A percentile compares a stretch with the other conserved stretches of the same genome.
phyloP scores from a whole-genome alignment of 2,888 invertebrate genomes.

The Aleiodes alternator region DNA sequence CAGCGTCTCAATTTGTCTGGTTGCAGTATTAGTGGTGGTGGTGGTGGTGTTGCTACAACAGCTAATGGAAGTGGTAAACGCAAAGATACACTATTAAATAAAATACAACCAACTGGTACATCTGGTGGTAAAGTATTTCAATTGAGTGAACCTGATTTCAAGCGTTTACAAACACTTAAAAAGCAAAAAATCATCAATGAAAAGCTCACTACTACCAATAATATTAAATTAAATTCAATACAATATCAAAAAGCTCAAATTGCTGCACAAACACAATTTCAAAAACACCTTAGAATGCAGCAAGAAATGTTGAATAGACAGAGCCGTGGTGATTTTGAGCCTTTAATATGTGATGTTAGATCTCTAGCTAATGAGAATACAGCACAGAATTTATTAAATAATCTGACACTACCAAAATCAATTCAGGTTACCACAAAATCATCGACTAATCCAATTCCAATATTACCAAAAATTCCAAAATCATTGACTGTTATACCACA shows the following conservation, averaged over 20 bases:
- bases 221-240: constrained; percentile 46
- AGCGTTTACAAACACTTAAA: constrained; percentile 79
- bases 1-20: constrained; percentile 66
- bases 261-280: constrained; percentile 68
- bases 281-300: constrained; percentile 71
- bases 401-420: constrained; percentile 72
- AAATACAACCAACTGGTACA: constrained; percentile 78
- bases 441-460: constrained; percentile 72
- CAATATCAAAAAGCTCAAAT: constrained; percentile 65
- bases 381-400: constrained; percentile 70
- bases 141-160: constrained; percentile 87
- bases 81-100: constrained; percentile 78
- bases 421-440: constrained; percentile 73
- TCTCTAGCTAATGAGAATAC: constrained; percentile 70
- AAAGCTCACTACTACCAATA: constrained; percentile 59
- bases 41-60: background rate
- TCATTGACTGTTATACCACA: constrained; percentile 89
- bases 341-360: constrained; percentile 73
- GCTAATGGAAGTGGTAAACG: constrained; percentile 62
- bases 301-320: constrained; percentile 73
- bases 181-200: constrained; percentile 75
- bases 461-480: constrained; percentile 88
- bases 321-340: constrained; percentile 72
- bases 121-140: constrained; percentile 88
- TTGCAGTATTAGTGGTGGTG: constrained; percentile 29